These are phyloP conservation scores for Dreissena rostriformis DNA, from an alignment of 1,140 invertebrate genomes.

Conservation along the genomic window DNA sequence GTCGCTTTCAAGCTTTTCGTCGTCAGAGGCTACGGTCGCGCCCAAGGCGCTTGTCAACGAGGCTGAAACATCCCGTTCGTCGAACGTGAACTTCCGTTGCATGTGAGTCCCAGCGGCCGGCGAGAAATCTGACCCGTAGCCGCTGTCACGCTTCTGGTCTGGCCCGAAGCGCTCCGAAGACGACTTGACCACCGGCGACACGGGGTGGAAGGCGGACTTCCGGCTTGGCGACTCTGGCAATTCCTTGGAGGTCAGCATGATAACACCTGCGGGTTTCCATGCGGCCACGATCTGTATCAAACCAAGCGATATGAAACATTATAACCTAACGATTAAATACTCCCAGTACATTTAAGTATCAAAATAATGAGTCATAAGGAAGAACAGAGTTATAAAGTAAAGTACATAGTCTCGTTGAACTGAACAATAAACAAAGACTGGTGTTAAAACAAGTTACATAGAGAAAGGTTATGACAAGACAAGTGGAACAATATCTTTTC, in stretches of 20 bases:
- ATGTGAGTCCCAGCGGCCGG: constrained; percentile 3
- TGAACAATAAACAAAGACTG: no score
- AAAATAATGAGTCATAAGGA: no score
- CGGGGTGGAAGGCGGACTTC: constrained; percentile 36
- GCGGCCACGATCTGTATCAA: no score
- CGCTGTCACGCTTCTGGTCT: constrained; percentile 37
- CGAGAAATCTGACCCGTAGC: constrained; percentile 43
- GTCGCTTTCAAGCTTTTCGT: constrained; percentile 10
- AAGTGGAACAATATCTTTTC: no score
- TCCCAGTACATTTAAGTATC: no score
- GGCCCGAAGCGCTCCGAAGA: background rate
- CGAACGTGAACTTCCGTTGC: constrained; percentile 24
- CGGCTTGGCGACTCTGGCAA: background rate
- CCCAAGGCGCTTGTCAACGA: background rate
- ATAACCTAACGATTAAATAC: no score
- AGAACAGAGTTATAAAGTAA: no score
- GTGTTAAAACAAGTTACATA: no score
- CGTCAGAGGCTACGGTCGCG: background rate
- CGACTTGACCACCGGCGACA: background rate
- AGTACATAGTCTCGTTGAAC: no score
- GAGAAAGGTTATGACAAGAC: no score
- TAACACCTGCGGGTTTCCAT: background rate
- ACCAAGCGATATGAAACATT: no score
- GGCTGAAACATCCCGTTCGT: constrained; percentile 16
- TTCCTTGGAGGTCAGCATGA: constrained; percentile 33